Conservation (phyloP, 2,113 vertebrate species). For the Trichomycterus rosablanca region DNA sequence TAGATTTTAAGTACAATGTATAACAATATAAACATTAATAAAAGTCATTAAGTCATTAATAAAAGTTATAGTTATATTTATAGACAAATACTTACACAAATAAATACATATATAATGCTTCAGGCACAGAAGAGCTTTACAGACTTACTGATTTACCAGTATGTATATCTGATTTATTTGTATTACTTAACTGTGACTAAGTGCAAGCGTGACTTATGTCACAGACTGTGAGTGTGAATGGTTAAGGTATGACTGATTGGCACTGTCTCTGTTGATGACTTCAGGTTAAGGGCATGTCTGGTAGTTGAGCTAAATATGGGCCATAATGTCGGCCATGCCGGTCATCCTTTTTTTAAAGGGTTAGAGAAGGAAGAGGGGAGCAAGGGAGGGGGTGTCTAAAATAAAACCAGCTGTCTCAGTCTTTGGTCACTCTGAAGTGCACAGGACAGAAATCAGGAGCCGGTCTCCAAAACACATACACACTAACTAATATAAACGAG, state of each 20-base stretch:
- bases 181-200: too few relatives aligned
- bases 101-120: too few relatives aligned
- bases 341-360: slow-evolving; percentile 49
- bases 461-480: slow-evolving; percentile 69
- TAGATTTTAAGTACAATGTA: too few relatives aligned
- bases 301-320: slow-evolving; percentile 78
- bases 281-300: slow-evolving; percentile 68
- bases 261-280: slow-evolving; percentile 55
- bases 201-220: too few relatives aligned
- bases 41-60: too few relatives aligned
- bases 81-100: too few relatives aligned
- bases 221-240: background rate
- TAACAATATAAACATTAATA: too few relatives aligned
- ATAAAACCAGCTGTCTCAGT: slow-evolving; percentile 79
- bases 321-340: slow-evolving; percentile 31
- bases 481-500: background rate
- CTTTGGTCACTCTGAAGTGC: slow-evolving; percentile 61
- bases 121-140: too few relatives aligned
- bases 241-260: slow-evolving; percentile 23
- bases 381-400: slow-evolving; percentile 59
- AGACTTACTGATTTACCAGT: too few relatives aligned
- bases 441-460: slow-evolving; percentile 69
- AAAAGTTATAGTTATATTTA: too few relatives aligned
- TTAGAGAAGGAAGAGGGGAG: background rate
- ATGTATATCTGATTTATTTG: too few relatives aligned